Base-by-base conservation (phyloP, 1,140 invertebrate genomes). In the Drosophila mayri region DNA sequence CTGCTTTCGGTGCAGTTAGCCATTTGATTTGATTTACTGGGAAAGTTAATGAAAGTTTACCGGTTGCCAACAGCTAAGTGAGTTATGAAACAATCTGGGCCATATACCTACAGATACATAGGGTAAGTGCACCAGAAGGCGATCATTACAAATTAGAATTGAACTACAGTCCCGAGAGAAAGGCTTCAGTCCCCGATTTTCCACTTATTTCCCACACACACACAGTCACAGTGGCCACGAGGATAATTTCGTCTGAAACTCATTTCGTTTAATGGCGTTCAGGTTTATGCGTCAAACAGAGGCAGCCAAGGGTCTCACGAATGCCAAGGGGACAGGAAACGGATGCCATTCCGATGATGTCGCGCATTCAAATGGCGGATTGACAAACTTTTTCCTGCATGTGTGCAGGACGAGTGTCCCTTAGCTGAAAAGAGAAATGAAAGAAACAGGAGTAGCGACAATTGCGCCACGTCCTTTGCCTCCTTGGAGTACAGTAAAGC, bases 221-320 rank as follows among this genome's bases (percentile, higher is more conserved):
- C 28, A 54, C 28, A 41, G 25, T 25, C 68, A 35, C 28, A 64
- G 25, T 18, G 75, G 41, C 54, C 37, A 61, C 55, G 28, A 54
- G 66, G 81, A 90, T 90, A 90, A 85, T 90, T 88, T 90, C 75
- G 81, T 67, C 85, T 79, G 85, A 81, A 90, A 85, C 85, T 90
- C 85, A 90, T 90, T 90, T 90, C 85, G 75, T 90, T 90, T 90
- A 90, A 90, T 90, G 85, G 86, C 70, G 64, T 73, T 74, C 81
- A 85, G 85, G 78, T 90, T 87, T 90, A 90, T 90, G 81, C 76
- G 81, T 81, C 78, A 64, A 79, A 76, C 81, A 79, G 85, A 65
- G 63, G 61, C 64, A 66, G 59, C 50, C 60, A 82, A 68, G 55
- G 63, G 62, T 65, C 63, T 16, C 25, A 14, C 41, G 52, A 58